These are phyloP conservation scores for Gymnoscelis rufifasciata DNA, from an alignment of 2,888 invertebrate species.

Conservation along the genomic window DNA sequence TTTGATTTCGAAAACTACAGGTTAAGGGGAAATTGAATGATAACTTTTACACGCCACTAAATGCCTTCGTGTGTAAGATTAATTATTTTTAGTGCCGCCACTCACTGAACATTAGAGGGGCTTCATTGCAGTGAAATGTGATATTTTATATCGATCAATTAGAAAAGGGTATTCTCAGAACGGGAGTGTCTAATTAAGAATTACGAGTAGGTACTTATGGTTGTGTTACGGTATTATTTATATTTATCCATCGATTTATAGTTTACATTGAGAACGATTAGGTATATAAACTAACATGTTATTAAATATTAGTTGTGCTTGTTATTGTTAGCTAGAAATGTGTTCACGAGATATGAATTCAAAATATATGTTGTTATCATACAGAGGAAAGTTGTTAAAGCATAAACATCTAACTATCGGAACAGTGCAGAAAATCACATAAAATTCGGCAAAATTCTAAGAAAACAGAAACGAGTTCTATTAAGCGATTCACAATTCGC, in stretches of 20 bases:
- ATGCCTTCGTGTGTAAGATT: constrained; percentile 12
- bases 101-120: constrained; percentile 36
- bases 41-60: background rate
- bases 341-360: too few relatives aligned
- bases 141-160: constrained; percentile 18
- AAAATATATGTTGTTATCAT: too few relatives aligned
- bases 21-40: background rate
- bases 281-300: too few relatives aligned
- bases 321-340: too few relatives aligned
- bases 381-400: too few relatives aligned
- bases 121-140: constrained; percentile 31
- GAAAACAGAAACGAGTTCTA: background rate
- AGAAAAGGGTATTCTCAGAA: constrained; percentile 10
- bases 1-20: background rate
- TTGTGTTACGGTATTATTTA: too few relatives aligned
- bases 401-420: too few relatives aligned
- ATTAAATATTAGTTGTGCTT: too few relatives aligned
- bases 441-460: background rate
- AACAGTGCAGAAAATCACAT: too few relatives aligned
- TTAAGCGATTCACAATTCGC: background rate
- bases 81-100: constrained; percentile 22
- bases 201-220: too few relatives aligned
- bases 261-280: too few relatives aligned
- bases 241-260: too few relatives aligned
- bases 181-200: background rate